Evolutionary conservation across 2,113 vertebrate species (phyloP).

Genomic region (Channa maculata): DNA sequence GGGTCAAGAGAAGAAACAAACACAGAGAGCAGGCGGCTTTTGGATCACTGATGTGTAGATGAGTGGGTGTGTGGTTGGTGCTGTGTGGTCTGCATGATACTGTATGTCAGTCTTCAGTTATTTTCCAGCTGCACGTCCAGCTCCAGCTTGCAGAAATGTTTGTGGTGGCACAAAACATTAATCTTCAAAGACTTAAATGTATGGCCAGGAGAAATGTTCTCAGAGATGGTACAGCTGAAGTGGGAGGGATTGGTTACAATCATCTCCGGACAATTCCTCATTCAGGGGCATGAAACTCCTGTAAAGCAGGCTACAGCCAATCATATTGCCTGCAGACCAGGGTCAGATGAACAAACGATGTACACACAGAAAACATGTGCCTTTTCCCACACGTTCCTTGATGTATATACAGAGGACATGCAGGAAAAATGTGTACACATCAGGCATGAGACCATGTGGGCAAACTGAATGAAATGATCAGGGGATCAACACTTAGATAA

Average conservation of each 20-base stretch:
- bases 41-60: not conserved
- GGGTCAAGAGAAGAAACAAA: constrained; percentile 35
- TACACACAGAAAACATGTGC: too few relatives aligned
- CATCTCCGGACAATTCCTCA: not conserved
- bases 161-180: not conserved
- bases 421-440: too few relatives aligned
- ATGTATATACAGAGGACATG: too few relatives aligned
- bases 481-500: too few relatives aligned
- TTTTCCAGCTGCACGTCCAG: not conserved
- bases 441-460: too few relatives aligned
- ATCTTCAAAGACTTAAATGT: constrained; percentile 6
- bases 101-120: not conserved
- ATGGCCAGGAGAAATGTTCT: not conserved
- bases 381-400: too few relatives aligned
- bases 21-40: constrained; percentile 21
- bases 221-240: not conserved
- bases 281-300: not conserved
- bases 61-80: not conserved
- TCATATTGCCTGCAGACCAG: constrained; percentile 1
- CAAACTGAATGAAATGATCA: too few relatives aligned
- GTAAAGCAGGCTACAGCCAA: not conserved
- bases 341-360: too few relatives aligned
- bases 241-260: not conserved
- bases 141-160: not conserved
- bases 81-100: not conserved